Percentiles rank a stretch among this genome's conserved stretches.
Evolutionary conservation across 37 sponge, comb jelly and placozoan genomes (phyloP).

Genomic region (Cladorhizidae sp.): DNA sequence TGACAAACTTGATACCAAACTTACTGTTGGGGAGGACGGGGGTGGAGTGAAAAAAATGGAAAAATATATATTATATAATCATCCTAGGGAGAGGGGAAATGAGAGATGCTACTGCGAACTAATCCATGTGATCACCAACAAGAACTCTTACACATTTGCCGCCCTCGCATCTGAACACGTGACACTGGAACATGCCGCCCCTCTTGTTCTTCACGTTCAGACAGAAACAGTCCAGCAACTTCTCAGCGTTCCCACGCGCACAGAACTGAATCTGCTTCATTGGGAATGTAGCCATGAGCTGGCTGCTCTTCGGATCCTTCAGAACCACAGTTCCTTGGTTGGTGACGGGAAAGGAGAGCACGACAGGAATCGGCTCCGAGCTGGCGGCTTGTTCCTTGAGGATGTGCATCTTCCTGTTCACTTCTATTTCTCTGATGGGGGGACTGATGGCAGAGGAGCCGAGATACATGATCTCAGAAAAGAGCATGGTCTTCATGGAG

Average conservation of each 20-base stretch:
- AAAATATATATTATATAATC: no score
- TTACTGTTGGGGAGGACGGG: no score
- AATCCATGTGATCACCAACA: no score
- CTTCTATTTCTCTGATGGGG: slow-evolving; percentile 84
- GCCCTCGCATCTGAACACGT: slow-evolving; percentile 65
- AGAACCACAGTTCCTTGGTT: slow-evolving; percentile 65
- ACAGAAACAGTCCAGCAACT: slow-evolving; percentile 74
- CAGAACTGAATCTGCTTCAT: slow-evolving; percentile 81
- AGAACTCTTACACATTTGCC: slow-evolving; percentile 57
- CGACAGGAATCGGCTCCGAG: slow-evolving; percentile 53
- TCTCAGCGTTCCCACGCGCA: slow-evolving; percentile 72
- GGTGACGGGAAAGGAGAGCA: slow-evolving; percentile 61
- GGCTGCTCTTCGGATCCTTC: slow-evolving; percentile 58
- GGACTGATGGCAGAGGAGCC: slow-evolving; percentile 90
- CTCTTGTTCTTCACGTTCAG: slow-evolving; percentile 70
- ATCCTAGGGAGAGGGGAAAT: no score
- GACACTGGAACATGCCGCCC: slow-evolving; percentile 77
- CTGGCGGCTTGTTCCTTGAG: slow-evolving; percentile 61
- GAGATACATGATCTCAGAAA: slow-evolving; percentile 65
- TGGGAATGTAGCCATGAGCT: slow-evolving; percentile 40
- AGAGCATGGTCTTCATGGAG: slow-evolving; percentile 37
- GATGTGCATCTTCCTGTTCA: slow-evolving; percentile 75
- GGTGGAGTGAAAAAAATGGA: no score
- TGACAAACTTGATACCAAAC: no score
- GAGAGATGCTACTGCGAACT: no score